Evolutionary conservation across 2,113 vertebrate species (phyloP).

Genomic region (Lophochroa leadbeateri): DNA sequence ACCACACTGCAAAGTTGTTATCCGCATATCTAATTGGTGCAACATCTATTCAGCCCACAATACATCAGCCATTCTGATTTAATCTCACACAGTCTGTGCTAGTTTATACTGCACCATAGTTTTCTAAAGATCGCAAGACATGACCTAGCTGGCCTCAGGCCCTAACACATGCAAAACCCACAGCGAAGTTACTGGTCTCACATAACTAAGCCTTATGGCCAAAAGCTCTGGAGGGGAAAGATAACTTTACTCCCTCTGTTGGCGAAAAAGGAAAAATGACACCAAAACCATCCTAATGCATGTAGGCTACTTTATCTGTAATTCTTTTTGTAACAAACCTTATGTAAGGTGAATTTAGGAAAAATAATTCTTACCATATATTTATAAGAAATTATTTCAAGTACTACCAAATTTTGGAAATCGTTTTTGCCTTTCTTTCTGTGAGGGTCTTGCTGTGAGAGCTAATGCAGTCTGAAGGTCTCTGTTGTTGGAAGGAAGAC

Average conservation of each 20-base stretch:
- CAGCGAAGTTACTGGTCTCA: not conserved
- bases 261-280: slow-evolving; percentile 2
- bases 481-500: not conserved
- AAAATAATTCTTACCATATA: not conserved
- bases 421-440: not conserved
- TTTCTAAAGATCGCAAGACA: not conserved
- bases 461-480: not conserved
- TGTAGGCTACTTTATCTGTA: not conserved
- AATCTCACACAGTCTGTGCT: not conserved
- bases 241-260: slow-evolving; percentile 47
- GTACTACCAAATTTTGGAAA: not conserved
- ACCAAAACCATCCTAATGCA: not conserved
- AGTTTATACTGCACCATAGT: not conserved
- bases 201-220: not conserved
- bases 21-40: not conserved
- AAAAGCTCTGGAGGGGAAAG: slow-evolving; percentile 6
- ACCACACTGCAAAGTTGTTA: not conserved
- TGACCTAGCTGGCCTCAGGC: not conserved
- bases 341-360: not conserved
- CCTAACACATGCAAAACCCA: not conserved
- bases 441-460: not conserved
- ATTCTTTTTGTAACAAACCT: not conserved
- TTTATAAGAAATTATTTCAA: not conserved
- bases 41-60: not conserved
- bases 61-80: not conserved